Base-by-base conservation (phyloP, 2,888 invertebrate species). In the Rhabditophanes sp. region DNA sequence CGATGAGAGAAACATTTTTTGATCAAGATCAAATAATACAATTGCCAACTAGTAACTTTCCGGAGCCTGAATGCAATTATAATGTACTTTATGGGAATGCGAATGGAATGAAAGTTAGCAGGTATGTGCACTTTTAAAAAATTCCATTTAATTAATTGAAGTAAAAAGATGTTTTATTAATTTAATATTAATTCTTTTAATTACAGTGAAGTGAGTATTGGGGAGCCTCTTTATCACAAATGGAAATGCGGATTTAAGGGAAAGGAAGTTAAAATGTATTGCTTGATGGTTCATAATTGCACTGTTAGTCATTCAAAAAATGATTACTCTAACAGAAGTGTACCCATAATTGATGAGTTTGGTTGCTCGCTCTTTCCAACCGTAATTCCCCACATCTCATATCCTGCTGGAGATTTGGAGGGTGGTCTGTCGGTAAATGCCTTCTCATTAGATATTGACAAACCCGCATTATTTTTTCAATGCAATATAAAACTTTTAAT, bases 41-140 rank as follows among this genome's bases (percentile, higher is more conserved):
- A 31, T 37, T 59, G 26, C 58, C 58, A 16, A 44, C 56, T 8
- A 51, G 56, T 29, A 45, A 50, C 36, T 59, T 60, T 23, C 53
- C 57, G 3, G 55, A 57, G 16, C 59, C 59, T 1, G 39, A 44
- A 6, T 60, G 60, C 31, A 30, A 33, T 17, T 58, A 60, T 35
- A 48, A 44, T 25, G 56, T 59, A n/a, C 48, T 41, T 16, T 34
- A 39, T 15, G 34, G 44, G 6, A 37, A 27, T 16, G 27, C 30
- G 12, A 19, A 46, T 9, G 50, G 50, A n/a, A 33, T 38, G 3
- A 14, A 19, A 18, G 42, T 42, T 20, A 35, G 33, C 9, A 34
- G 42, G 48, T 48, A 20, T 17, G 39, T 16, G 15, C 12, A 30
- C 22, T 12, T 2, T 17, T n/a, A 17, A 17, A 18, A 18, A 20